Evolutionary conservation across 2,113 vertebrate genomes (phyloP).

Genomic region (Polypterus senegalus): DNA sequence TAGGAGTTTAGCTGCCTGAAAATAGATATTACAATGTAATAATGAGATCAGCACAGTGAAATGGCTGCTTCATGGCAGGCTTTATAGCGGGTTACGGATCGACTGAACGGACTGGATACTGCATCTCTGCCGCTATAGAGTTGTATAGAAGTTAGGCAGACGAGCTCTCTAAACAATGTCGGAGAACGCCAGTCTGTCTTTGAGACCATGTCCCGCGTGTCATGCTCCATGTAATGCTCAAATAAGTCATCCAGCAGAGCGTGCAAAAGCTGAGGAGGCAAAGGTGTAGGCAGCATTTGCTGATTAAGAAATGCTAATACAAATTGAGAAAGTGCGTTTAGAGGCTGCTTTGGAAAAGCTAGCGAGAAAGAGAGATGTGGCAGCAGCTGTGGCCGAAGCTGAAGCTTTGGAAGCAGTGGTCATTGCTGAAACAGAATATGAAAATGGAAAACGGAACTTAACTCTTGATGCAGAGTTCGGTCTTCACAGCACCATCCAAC

Average conservation of each 20-base stretch:
- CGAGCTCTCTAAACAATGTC: slow-evolving; percentile 5
- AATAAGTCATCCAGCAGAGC: slow-evolving; percentile 8
- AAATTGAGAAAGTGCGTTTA: slow-evolving; percentile 8
- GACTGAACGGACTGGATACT: background rate
- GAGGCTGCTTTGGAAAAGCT: slow-evolving; percentile 15
- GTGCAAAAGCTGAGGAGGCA: background rate
- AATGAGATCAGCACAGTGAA: slow-evolving; percentile 12
- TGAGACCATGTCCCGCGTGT: slow-evolving; percentile 8
- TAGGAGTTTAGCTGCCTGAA: too few relatives aligned
- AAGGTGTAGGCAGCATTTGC: background rate
- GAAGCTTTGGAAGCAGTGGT: slow-evolving; percentile 12
- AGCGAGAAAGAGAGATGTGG: slow-evolving; percentile 8
- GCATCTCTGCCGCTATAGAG: background rate
- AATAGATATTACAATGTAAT: background rate
- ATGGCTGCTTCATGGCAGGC: slow-evolving; percentile 1
- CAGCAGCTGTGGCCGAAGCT: slow-evolving; percentile 11
- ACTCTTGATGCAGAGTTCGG: too few relatives aligned
- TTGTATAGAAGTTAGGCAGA: background rate
- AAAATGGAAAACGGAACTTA: too few relatives aligned
- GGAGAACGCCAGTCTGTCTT: slow-evolving; percentile 1
- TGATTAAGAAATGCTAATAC: slow-evolving; percentile 14
- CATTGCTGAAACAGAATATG: too few relatives aligned
- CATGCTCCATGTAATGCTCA: slow-evolving; percentile 4
- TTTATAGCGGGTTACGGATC: background rate
- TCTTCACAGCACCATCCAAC: too few relatives aligned